Conservation (phyloP, 2,113 vertebrate species). For the Lophotis ruficrista region DNA sequence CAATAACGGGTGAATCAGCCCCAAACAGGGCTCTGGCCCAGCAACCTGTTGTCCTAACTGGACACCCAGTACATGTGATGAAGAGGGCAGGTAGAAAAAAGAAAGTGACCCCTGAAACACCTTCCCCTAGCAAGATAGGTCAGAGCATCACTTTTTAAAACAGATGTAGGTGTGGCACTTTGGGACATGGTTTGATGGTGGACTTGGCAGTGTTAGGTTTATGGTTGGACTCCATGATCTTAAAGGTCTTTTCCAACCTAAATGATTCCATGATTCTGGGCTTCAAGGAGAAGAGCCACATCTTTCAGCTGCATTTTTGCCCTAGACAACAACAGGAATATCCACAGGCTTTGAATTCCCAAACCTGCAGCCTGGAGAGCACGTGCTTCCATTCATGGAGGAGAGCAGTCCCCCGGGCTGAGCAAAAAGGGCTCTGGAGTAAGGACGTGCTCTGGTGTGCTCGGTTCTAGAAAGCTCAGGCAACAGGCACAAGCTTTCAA, state of each 20-base stretch:
- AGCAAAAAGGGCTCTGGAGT: neutral
- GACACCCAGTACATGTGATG: neutral
- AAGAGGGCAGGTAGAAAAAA: no score
- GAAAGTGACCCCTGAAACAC: accelerated
- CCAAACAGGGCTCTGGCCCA: neutral
- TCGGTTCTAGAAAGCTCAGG: neutral
- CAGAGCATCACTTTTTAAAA: neutral
- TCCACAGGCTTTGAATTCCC: neutral
- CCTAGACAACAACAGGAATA: neutral
- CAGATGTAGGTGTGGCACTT: no score
- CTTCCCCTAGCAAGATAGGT: neutral
- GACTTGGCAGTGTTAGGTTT: no score
- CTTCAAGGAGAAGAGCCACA: neutral
- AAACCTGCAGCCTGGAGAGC: neutral
- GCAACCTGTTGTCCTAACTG: neutral
- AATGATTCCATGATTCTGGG: neutral
- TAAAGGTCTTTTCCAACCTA: no score
- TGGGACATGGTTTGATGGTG: no score
- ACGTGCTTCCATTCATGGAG: accelerated
- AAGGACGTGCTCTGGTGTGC: neutral
- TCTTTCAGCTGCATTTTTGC: neutral
- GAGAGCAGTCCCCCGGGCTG: neutral
- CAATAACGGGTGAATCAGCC: neutral
- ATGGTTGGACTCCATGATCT: no score
- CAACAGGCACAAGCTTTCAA: neutral